Percentiles rank a stretch among this genome's conserved stretches.
Evolutionary conservation across 2,113 vertebrate genomes (phyloP).

Genomic region (Columba janthina): DNA sequence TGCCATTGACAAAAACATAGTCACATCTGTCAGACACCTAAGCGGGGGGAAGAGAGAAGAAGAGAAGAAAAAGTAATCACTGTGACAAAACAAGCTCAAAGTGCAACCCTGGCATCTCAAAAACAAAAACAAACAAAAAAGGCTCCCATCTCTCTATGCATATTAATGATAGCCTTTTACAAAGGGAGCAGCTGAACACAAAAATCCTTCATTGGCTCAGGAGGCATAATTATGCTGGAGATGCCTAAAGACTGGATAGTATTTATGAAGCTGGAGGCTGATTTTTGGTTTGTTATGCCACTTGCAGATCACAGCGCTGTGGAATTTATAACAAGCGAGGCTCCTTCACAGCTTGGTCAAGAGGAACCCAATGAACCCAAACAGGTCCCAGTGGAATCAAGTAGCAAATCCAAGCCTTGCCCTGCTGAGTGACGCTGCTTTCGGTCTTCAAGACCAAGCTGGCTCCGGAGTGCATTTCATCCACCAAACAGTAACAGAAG

Average conservation of each 20-base stretch:
- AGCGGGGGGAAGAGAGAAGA: neutral
- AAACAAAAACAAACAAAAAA: neutral
- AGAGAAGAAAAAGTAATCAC: neutral
- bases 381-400: neutral
- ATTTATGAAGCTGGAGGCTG: neutral
- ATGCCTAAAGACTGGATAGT: neutral
- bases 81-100: neutral
- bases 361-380: neutral
- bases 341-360: neutral
- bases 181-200: neutral
- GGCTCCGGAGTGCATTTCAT: neutral
- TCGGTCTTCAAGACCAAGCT: neutral
- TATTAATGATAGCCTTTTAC: neutral
- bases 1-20: constrained; percentile 95
- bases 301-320: neutral
- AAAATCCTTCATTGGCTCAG: neutral
- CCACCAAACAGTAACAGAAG: neutral
- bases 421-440: neutral
- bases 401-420: neutral
- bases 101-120: neutral
- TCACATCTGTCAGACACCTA: constrained; percentile 95
- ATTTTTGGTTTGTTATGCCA: neutral
- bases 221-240: neutral
- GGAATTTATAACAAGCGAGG: neutral
- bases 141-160: neutral